Evolutionary conservation across 37 sponge, comb jelly and placozoan species (phyloP).

Genomic region (Beroe ovata): DNA sequence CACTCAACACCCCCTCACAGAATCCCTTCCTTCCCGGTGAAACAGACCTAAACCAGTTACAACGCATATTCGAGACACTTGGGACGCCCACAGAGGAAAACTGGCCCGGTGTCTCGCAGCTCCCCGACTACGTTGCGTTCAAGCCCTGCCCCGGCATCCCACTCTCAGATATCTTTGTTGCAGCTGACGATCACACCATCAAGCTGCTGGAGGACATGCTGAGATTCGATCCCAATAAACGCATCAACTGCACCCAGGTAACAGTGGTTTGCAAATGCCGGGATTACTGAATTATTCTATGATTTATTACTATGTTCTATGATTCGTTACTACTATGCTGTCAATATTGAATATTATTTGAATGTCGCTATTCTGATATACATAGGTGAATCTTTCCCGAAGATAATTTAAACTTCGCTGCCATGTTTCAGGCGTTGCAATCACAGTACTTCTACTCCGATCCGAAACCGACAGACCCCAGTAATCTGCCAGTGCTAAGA

Average conservation of each 20-base stretch:
- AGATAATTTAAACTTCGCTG: background rate
- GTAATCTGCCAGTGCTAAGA: background rate
- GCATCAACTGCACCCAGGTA: slow-evolving; percentile 73
- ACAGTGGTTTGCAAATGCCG: too few relatives aligned
- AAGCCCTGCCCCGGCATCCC: slow-evolving; percentile 77
- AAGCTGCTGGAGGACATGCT: slow-evolving; percentile 76
- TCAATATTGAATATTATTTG: too few relatives aligned
- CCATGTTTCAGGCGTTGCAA: slow-evolving; percentile 7
- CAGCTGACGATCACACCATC: slow-evolving; percentile 83
- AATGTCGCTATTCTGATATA: too few relatives aligned
- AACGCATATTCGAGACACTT: slow-evolving; percentile 87
- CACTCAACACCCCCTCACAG: slow-evolving; percentile 33
- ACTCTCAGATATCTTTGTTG: slow-evolving; percentile 83
- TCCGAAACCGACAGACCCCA: slow-evolving; percentile 47
- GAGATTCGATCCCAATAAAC: slow-evolving; percentile 75
- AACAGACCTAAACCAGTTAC: slow-evolving; percentile 86
- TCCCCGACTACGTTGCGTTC: slow-evolving; percentile 87
- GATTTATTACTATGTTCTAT: too few relatives aligned
- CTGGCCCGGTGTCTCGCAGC: slow-evolving; percentile 84
- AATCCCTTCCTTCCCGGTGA: slow-evolving; percentile 92
- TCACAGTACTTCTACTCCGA: slow-evolving; percentile 57
- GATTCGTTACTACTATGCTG: too few relatives aligned
- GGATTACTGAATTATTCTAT: too few relatives aligned
- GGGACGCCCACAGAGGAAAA: slow-evolving; percentile 85
- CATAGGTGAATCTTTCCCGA: background rate